These are phyloP conservation scores for Myotis vivesi DNA, from an alignment of 2,797 vertebrate genomes.

Conservation along the genomic window DNA sequence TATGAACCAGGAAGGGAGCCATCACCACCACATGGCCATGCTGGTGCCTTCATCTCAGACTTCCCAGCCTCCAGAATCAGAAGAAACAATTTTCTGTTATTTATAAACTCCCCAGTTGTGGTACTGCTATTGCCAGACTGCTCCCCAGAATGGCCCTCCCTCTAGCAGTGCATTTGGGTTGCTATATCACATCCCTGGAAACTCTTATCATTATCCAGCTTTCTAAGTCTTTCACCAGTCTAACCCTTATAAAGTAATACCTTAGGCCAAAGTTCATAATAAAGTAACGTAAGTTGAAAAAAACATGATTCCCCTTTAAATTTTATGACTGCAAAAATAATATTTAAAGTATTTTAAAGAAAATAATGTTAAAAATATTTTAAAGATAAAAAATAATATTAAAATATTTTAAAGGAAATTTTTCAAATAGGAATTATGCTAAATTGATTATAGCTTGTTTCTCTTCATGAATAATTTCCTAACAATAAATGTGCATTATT, in stretches of 20 bases:
- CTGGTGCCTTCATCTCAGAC: neutral
- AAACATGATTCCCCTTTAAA: neutral
- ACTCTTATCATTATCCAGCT: neutral
- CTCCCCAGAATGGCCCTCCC: neutral
- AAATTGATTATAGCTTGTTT: neutral
- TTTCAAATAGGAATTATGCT: conserved; percentile 33
- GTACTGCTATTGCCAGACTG: neutral
- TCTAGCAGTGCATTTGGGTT: neutral
- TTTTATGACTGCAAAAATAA: conserved; percentile 2
- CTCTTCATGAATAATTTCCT: neutral
- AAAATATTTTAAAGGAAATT: neutral
- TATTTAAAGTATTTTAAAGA: neutral
- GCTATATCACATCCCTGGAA: neutral
- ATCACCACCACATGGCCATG: neutral
- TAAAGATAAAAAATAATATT: neutral
- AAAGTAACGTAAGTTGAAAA: neutral
- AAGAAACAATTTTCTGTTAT: neutral
- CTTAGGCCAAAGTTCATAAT: neutral
- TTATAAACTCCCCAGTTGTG: neutral
- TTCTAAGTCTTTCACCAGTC: neutral
- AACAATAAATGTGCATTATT: neutral
- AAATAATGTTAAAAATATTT: neutral
- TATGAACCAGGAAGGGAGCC: no score
- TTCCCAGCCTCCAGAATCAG: neutral
- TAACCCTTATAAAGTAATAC: neutral